A percentile compares a stretch with the other conserved stretches of the same genome.
Conservation (phyloP, 2,888 invertebrate species). For the Campaea margaritaria region DNA sequence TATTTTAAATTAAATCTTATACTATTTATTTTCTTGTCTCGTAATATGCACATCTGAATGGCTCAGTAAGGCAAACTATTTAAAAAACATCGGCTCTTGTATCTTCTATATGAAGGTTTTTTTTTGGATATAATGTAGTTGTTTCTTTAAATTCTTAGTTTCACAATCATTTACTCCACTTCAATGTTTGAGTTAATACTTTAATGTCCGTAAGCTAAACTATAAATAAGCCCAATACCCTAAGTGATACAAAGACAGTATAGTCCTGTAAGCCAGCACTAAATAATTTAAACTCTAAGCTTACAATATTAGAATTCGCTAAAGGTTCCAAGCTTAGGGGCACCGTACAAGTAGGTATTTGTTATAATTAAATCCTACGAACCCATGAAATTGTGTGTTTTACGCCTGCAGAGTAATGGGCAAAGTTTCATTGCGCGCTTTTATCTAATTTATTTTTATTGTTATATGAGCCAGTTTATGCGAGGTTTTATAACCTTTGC, state of each 20-base stretch:
- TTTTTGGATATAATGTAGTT: too few species aligned
- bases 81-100: too few species aligned
- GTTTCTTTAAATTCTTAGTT: neutral
- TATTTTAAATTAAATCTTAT: too few species aligned
- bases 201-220: slow-evolving; percentile 16
- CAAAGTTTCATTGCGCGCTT: slow-evolving; percentile 81
- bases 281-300: slow-evolving; percentile 28
- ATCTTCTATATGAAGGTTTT: too few species aligned
- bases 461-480: slow-evolving; percentile 78
- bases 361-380: slow-evolving; percentile 78
- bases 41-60: too few species aligned
- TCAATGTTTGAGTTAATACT: slow-evolving; percentile 9
- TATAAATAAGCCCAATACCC: slow-evolving; percentile 24
- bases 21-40: too few species aligned
- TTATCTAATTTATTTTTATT: slow-evolving; percentile 83
- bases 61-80: too few species aligned
- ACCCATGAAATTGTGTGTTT: slow-evolving; percentile 74
- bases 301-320: slow-evolving; percentile 35
- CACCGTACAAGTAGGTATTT: slow-evolving; percentile 55
- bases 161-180: neutral
- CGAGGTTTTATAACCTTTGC: slow-evolving; percentile 69
- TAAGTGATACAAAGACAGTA: slow-evolving; percentile 26
- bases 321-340: slow-evolving; percentile 28
- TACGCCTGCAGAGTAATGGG: slow-evolving; percentile 71
- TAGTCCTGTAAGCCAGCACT: slow-evolving; percentile 24